Conservation (phyloP, 2,888 invertebrate genomes). For the Priocnemis perturbator region DNA sequence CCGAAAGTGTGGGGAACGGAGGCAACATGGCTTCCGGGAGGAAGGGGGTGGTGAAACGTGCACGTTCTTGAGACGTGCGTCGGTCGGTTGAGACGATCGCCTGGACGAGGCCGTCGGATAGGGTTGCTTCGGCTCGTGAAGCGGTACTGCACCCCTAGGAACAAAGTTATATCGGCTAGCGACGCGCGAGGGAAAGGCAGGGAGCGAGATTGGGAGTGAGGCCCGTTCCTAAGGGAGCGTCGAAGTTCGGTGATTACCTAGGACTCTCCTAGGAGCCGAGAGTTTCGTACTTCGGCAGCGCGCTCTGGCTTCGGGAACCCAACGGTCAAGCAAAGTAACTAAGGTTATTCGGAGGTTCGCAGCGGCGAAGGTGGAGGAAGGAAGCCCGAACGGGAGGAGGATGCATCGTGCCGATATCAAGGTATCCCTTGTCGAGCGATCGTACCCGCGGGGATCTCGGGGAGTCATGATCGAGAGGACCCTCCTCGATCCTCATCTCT, state of each 20-base stretch:
- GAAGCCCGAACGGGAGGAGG: conserved; percentile 28
- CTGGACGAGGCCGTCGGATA: conserved; percentile 25
- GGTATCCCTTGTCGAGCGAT: conserved; percentile 61
- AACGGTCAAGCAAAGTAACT: conserved; percentile 73
- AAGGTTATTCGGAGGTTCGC: conserved; percentile 68
- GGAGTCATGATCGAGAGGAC: conserved; percentile 63
- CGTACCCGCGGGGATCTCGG: conserved; percentile 65
- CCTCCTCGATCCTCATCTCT: conserved; percentile 19
- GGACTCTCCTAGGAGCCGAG: conserved; percentile 73
- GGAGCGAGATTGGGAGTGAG: conserved; percentile 10
- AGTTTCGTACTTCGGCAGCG: conserved; percentile 73
- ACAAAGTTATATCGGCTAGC: conserved; percentile 74
- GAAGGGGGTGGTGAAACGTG: conserved; percentile 4
- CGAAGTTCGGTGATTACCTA: conserved; percentile 76
- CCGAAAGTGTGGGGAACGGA: too few species aligned
- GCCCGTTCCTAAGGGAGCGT: conserved; percentile 71
- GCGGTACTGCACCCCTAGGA: conserved; percentile 70
- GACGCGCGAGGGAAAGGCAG: conserved; percentile 34
- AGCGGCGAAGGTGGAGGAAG: conserved; percentile 42
- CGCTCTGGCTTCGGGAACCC: conserved; percentile 68
- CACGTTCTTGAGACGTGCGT: conserved; percentile 22
- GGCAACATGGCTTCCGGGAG: too few species aligned
- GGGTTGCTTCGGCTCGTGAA: conserved; percentile 60
- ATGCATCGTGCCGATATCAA: conserved; percentile 51
- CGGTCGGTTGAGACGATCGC: conserved; percentile 30